These are phyloP conservation scores for Selene dorsalis DNA, from an alignment of 2,797 vertebrate species.

Conservation along the genomic window DNA sequence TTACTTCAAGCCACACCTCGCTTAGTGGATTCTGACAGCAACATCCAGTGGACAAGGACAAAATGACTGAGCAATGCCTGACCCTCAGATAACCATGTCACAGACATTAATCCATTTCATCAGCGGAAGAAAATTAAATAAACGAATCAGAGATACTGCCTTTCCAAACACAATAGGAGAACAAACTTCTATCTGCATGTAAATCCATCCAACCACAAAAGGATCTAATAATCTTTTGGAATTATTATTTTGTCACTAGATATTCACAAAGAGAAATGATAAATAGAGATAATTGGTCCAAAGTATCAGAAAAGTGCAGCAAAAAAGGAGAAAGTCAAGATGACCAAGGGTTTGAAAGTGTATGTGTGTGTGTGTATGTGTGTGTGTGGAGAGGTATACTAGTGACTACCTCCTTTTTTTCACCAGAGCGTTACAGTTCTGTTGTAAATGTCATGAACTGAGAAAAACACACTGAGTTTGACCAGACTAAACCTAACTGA, in stretches of 20 bases:
- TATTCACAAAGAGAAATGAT: constrained; percentile 71
- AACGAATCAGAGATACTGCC: constrained; percentile 65
- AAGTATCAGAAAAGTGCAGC: constrained; percentile 48
- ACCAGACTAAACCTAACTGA: constrained; percentile 36
- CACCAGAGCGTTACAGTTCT: constrained; percentile 6
- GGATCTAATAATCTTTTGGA: constrained; percentile 64
- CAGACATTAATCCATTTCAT: constrained; percentile 69
- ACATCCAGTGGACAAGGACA: constrained; percentile 44
- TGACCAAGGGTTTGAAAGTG: constrained; percentile 10
- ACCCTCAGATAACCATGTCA: constrained; percentile 59
- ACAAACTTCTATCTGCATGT: constrained; percentile 53
- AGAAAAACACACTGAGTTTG: constrained; percentile 28
- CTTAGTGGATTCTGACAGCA: constrained; percentile 46
- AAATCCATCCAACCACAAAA: constrained; percentile 68
- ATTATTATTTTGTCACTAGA: constrained; percentile 58
- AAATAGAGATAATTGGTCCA: constrained; percentile 44
- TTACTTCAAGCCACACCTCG: constrained; percentile 44
- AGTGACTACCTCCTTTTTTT: constrained; percentile 24
- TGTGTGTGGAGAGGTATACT: constrained; percentile 12
- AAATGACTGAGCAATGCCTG: constrained; percentile 52
- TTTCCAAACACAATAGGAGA: constrained; percentile 72
- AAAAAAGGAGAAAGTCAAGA: constrained; percentile 28
- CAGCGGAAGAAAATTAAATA: constrained; percentile 72
- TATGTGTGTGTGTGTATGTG: neutral
- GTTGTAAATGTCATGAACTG: constrained; percentile 28